Percentiles rank a stretch among this genome's conserved stretches.
These are phyloP conservation scores for Proctacanthus coquilletti DNA, from an alignment of 1,140 invertebrate species.

Conservation along the genomic window DNA sequence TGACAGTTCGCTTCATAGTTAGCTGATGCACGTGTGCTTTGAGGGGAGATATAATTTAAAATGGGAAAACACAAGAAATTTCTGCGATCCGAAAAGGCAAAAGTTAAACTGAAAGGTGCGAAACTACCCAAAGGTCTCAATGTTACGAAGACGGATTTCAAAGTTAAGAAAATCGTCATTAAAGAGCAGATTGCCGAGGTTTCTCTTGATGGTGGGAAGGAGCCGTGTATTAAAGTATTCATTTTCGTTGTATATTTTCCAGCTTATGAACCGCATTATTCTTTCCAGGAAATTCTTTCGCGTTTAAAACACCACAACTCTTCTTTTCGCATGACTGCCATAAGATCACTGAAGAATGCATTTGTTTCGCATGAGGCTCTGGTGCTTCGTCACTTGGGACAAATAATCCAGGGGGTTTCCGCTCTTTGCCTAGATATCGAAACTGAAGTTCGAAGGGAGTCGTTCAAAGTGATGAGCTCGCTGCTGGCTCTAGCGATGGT, in stretches of 20 bases:
- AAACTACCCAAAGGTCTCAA: constrained; percentile 64
- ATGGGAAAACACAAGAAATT: constrained; percentile 46
- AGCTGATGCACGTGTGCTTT: too few relatives aligned
- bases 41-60: too few relatives aligned
- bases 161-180: constrained; percentile 73
- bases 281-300: constrained; percentile 48
- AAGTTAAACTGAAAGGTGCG: constrained; percentile 57
- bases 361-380: constrained; percentile 37
- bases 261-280: constrained; percentile 3
- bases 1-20: too few relatives aligned
- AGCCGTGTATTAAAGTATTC: constrained; percentile 52
- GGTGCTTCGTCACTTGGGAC: constrained; percentile 43
- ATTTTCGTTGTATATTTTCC: constrained; percentile 10
- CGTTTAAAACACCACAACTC: constrained; percentile 65
- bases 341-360: constrained; percentile 55
- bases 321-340: constrained; percentile 47
- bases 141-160: constrained; percentile 73
- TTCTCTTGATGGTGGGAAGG: constrained; percentile 40
- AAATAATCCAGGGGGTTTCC: constrained; percentile 49
- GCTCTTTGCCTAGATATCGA: constrained; percentile 56
- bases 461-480: constrained; percentile 47
- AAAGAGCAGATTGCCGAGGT: constrained; percentile 55
- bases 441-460: constrained; percentile 46
- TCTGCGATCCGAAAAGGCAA: constrained; percentile 57
- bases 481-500: constrained; percentile 39